Percentiles rank a stretch among this genome's conserved stretches.
Conservation (phyloP, 2,113 vertebrate species). For the Epinephelus moara region DNA sequence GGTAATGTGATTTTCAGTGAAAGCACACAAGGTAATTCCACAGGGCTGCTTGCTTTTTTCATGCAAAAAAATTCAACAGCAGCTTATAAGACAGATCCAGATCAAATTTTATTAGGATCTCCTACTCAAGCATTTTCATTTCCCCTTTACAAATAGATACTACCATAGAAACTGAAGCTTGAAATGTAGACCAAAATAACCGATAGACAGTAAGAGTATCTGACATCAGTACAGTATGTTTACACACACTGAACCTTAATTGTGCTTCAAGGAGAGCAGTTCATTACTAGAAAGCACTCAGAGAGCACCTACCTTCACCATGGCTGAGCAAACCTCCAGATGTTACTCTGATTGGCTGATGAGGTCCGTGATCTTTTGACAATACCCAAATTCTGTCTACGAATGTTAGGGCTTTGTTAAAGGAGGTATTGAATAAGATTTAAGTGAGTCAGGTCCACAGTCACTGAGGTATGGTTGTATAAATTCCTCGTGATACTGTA, state of each 20-base stretch:
- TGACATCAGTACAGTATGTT: not conserved
- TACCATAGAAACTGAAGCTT: conserved; percentile 4
- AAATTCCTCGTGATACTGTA: not conserved
- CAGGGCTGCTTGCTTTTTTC: conserved; percentile 1
- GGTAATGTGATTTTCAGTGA: conserved; percentile 33
- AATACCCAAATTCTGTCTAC: not conserved
- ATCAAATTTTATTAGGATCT: conserved; percentile 52
- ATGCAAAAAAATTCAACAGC: conserved; percentile 17
- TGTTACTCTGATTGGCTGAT: not conserved
- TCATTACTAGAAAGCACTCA: conserved; percentile 10
- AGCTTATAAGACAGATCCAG: conserved; percentile 40
- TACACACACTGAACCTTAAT: not conserved
- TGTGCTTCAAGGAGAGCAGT: not conserved
- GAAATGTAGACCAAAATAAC: conserved; percentile 1
- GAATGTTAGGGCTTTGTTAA: not conserved
- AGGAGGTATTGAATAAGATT: not conserved
- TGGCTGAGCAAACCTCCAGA: not conserved
- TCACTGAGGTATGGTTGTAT: not conserved
- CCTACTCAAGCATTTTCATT: conserved; percentile 49
- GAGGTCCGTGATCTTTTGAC: not conserved
- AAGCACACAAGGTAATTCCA: conserved; percentile 30
- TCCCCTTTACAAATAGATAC: conserved; percentile 40
- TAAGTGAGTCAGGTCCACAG: not conserved
- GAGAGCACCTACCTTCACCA: not conserved
- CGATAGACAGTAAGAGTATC: not conserved